Evolutionary conservation across 1,140 invertebrate species (phyloP).

Genomic region (Dysdera silvatica): DNA sequence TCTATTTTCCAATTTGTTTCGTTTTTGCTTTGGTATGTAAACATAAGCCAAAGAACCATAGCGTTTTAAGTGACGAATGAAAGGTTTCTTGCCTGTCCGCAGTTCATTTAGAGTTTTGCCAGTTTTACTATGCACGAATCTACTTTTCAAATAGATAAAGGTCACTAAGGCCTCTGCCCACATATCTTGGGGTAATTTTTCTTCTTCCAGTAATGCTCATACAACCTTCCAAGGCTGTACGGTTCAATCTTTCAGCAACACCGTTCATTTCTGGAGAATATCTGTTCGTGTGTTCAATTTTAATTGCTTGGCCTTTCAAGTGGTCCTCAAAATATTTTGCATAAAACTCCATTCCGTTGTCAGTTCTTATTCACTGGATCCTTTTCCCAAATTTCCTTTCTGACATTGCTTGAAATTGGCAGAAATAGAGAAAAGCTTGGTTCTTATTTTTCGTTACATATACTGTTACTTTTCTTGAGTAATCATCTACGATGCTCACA

Average conservation of each 20-base stretch:
- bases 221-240: constrained; percentile 43
- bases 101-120: constrained; percentile 38
- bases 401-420: too few species aligned
- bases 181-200: constrained; percentile 21
- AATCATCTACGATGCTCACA: too few species aligned
- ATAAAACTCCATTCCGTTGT: too few species aligned
- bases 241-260: constrained; percentile 47
- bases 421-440: too few species aligned
- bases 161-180: background rate
- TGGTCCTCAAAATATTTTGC: background rate
- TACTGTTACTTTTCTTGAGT: too few species aligned
- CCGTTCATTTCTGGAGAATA: constrained; percentile 49
- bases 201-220: constrained; percentile 39
- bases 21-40: constrained; percentile 25
- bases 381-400: too few species aligned
- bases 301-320: background rate
- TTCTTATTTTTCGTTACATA: too few species aligned
- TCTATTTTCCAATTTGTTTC: constrained; percentile 10
- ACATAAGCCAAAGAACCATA: constrained; percentile 8
- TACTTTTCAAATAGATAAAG: background rate
- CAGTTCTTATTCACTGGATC: too few species aligned
- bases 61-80: background rate
- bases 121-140: background rate
- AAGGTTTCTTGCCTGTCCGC: background rate
- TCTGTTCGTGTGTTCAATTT: constrained; percentile 44